These are phyloP conservation scores for Noctilio leporinus DNA, from an alignment of 2,113 vertebrate species.

Conservation along the genomic window DNA sequence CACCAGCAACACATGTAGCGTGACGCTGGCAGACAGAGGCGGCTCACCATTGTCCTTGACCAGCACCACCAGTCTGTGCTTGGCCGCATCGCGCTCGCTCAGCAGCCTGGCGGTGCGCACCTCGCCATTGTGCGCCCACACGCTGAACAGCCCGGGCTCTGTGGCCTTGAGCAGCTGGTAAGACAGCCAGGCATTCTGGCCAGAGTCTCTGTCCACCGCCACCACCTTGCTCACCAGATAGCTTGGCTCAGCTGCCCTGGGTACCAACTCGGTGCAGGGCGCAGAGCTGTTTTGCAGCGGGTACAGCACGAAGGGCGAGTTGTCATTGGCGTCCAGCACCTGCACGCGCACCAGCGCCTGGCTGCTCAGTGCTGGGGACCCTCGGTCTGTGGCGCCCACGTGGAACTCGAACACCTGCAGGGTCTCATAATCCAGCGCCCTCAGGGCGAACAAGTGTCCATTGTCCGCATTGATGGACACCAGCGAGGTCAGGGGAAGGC, in stretches of 20 bases:
- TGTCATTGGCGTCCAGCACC: constrained; percentile 55
- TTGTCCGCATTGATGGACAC: neutral
- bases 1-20: too few species aligned
- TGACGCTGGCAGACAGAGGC: neutral
- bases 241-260: neutral
- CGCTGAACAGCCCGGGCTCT: constrained; percentile 80
- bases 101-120: constrained; percentile 68
- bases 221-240: too few species aligned
- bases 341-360: constrained; percentile 26
- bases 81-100: too few species aligned
- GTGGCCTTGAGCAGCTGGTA: constrained; percentile 56
- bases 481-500: neutral
- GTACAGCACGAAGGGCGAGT: constrained; percentile 57
- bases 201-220: too few species aligned
- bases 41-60: neutral
- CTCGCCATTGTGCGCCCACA: constrained; percentile 82
- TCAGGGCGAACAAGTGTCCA: too few species aligned
- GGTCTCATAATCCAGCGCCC: too few species aligned
- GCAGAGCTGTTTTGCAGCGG: neutral
- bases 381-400: too few species aligned
- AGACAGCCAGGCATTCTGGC: too few species aligned
- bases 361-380: neutral
- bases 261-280: neutral
- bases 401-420: too few species aligned
- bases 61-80: constrained; percentile 60